Base-by-base conservation (phyloP, 1,140 invertebrate species). In the Hormaphis cornu region DNA sequence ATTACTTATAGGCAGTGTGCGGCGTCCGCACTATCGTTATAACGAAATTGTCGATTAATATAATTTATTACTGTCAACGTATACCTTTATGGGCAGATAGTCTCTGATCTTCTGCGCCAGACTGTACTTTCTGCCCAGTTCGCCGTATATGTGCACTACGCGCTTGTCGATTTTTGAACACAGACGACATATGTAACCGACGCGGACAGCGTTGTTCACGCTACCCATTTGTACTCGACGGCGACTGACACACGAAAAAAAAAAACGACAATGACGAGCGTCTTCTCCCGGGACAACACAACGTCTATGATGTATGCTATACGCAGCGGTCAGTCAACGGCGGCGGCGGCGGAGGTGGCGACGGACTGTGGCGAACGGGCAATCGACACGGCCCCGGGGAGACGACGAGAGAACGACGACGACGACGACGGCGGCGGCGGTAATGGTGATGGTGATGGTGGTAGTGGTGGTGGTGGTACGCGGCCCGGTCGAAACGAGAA, bases 121-220 rank as follows among this genome's bases (percentile, higher is more conserved):
- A 74, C 83, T 83, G 76, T 87, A 80, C 73, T 84, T 83, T 74
- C 84, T 82, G 46, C 86, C 87, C 80, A 88, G 85, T 75, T 88
- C 86, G 7, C 87, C 86, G 77, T 87, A 88, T 75, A 89, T 87
- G 76, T 88, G 87, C 72, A 89, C 83, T 58, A 89, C 87, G 74
- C 86, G 86, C 76, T 84, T 82, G 77, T 88, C 87, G 86, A 89
- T 87, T 82, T 88, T 87, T 52, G 86, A 88, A 79, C 87, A 89
- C 35, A 89, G 82, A 77, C 87, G 83, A 79, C 87, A 89, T 76
- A 89, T 86, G 79, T 88, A 89, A 72, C 87, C 87, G 30, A 86
- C 87, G 72, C 89, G 83, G 73, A 87, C 82, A 69, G 85, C 87
- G 80, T 83, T 86, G 75, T 88, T 87, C 71, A 87, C 83, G 75